Conservation (phyloP, 2,888 invertebrate species). For the Xanthorhoe designata region DNA sequence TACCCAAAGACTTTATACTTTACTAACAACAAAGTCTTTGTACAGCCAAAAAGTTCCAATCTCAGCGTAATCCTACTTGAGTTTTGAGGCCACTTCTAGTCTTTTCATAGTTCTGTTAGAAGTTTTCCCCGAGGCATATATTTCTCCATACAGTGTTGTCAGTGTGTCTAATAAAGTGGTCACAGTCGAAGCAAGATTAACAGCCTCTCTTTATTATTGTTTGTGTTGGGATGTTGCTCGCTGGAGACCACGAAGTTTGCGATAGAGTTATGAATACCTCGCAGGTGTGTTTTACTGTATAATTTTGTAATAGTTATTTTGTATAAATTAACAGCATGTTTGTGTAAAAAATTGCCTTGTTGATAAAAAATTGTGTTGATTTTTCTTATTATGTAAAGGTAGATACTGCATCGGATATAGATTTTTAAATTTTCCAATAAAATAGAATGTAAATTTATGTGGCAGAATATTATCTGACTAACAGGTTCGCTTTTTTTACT, state of each 20-base stretch:
- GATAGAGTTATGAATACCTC: slow-evolving; percentile 39
- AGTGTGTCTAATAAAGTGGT: slow-evolving; percentile 82
- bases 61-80: no score
- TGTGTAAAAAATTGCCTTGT: no score
- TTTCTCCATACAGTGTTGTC: slow-evolving; percentile 79
- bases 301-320: background rate
- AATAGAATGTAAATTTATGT: no score
- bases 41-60: no score
- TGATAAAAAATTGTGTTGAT: no score
- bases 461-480: no score
- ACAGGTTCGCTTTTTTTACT: no score
- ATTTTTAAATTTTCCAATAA: no score
- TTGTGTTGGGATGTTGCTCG: slow-evolving; percentile 55
- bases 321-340: background rate
- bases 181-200: slow-evolving; percentile 84
- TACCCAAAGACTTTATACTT: no score
- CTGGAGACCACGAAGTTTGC: slow-evolving; percentile 16
- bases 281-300: slow-evolving; percentile 21
- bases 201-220: slow-evolving; percentile 78
- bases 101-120: slow-evolving; percentile 41
- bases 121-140: slow-evolving; percentile 80
- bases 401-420: no score
- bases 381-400: no score
- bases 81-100: slow-evolving; percentile 48
- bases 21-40: no score